Conservation (phyloP, 2,888 invertebrate genomes). For the Rhynchonema sp. region DNA sequence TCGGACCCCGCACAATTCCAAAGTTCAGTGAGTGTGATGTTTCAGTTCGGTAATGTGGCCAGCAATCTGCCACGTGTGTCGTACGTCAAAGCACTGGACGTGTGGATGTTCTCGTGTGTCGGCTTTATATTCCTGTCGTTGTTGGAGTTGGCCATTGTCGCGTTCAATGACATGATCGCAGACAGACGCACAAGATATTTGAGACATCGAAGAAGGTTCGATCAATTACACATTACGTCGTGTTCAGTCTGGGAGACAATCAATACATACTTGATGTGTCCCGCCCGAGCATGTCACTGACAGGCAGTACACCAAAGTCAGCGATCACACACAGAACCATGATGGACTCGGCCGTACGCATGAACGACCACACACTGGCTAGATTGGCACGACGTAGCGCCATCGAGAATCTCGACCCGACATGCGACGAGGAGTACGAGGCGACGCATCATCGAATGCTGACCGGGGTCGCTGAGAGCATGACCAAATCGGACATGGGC, state of each 20-base stretch:
- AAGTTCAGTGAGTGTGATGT: too few relatives aligned
- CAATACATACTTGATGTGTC: too few relatives aligned
- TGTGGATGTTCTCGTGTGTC: constrained; percentile 2
- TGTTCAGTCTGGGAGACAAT: too few relatives aligned
- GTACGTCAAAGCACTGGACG: constrained; percentile 2
- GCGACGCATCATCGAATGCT: background rate
- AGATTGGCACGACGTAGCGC: background rate
- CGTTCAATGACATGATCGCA: background rate
- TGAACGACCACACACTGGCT: too few relatives aligned
- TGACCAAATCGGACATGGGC: background rate
- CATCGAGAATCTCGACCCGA: background rate
- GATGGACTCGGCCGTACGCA: too few relatives aligned
- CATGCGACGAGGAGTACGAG: background rate
- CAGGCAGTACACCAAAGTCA: too few relatives aligned
- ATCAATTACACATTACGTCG: too few relatives aligned
- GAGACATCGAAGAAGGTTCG: background rate
- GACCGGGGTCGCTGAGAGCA: background rate
- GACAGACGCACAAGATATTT: background rate
- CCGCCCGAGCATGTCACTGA: too few relatives aligned
- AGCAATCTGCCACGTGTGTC: background rate
- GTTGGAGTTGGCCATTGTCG: background rate
- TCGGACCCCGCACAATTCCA: too few relatives aligned
- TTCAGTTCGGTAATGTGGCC: constrained; percentile 2
- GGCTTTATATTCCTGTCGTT: background rate
- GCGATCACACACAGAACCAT: too few relatives aligned